Conservation (phyloP, 2,113 vertebrate genomes). For the Aix galericulata region DNA sequence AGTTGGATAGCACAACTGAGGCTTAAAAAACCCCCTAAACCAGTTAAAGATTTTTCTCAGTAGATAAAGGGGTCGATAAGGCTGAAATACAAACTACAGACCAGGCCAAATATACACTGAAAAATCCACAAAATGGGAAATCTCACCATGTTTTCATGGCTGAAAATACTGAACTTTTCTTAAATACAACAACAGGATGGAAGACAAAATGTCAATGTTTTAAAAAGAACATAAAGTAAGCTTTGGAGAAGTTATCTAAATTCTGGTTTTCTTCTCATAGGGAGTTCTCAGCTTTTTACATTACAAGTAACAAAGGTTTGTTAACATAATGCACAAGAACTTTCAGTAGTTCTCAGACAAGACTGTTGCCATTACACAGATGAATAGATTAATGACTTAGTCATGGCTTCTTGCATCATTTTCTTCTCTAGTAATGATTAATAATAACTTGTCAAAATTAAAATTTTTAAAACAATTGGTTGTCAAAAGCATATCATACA, state of each 20-base stretch:
- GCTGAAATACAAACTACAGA: not conserved
- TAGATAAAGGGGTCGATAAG: not conserved
- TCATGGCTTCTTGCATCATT: not conserved
- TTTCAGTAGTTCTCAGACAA: not conserved
- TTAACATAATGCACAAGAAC: not conserved
- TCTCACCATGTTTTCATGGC: not conserved
- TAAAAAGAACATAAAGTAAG: not conserved
- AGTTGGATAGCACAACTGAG: not conserved
- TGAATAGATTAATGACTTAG: not conserved
- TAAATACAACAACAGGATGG: not conserved
- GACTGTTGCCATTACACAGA: not conserved
- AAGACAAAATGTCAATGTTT: not conserved
- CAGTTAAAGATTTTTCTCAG: not conserved
- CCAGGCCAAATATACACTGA: not conserved
- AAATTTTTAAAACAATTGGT: not conserved
- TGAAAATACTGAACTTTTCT: not conserved
- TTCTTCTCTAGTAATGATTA: not conserved
- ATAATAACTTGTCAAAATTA: slow-evolving; percentile 29
- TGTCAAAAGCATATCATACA: slow-evolving; percentile 1
- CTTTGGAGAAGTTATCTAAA: not conserved
- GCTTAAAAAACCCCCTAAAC: not conserved
- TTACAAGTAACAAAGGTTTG: slow-evolving; percentile 22
- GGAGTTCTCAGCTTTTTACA: not conserved
- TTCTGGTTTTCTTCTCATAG: not conserved
- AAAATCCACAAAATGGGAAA: not conserved